These are phyloP conservation scores for Chloroceryle amazona DNA, from an alignment of 2,797 vertebrate species.

Conservation along the genomic window DNA sequence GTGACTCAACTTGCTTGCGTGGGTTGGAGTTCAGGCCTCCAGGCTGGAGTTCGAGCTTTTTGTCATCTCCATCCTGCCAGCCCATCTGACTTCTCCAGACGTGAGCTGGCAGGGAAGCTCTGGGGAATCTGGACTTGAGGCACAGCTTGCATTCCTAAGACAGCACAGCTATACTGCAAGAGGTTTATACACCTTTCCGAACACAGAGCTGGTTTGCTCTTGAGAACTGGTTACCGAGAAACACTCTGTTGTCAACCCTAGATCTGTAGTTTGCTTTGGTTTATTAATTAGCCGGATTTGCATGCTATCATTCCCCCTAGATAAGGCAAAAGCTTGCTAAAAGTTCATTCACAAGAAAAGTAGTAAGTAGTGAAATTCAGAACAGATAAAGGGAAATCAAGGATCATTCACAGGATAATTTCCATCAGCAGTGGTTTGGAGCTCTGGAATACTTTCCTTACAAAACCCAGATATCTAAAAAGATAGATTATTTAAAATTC, in stretches of 20 bases:
- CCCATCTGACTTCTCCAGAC: background rate
- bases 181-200: background rate
- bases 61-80: background rate
- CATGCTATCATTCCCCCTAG: background rate
- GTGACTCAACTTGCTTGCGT: background rate
- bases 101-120: background rate
- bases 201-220: background rate
- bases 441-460: background rate
- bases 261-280: background rate
- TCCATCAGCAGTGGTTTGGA: background rate
- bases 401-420: background rate
- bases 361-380: slow-evolving; percentile 15
- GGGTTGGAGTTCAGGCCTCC: background rate
- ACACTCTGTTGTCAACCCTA: background rate
- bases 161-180: background rate
- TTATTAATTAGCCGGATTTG: slow-evolving; percentile 18
- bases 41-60: background rate
- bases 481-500: background rate
- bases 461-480: background rate
- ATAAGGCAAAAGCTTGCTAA: background rate
- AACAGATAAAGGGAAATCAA: background rate
- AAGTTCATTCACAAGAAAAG: background rate
- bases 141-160: background rate
- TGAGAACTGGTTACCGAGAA: background rate
- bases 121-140: background rate